Evolutionary conservation across 2,797 vertebrate genomes (phyloP).

Genomic region (Pitangus sulphuratus): DNA sequence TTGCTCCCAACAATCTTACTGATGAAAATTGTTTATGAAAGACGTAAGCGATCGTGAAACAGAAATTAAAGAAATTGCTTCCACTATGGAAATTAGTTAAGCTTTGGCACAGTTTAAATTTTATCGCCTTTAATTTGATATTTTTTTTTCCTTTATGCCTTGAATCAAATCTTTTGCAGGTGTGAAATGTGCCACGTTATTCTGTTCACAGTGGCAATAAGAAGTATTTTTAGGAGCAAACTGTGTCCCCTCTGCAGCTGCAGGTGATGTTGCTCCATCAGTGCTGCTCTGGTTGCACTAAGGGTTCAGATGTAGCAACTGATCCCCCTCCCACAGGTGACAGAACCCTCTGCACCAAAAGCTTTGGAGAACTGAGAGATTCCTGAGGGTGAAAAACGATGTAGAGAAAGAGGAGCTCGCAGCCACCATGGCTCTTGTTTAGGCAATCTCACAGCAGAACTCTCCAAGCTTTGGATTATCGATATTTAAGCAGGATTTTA

Average conservation of each 20-base stretch:
- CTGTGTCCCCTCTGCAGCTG: background rate
- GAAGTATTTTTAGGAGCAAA: background rate
- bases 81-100: background rate
- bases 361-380: background rate
- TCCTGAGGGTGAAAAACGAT: background rate
- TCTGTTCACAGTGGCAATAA: background rate
- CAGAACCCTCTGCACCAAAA: background rate
- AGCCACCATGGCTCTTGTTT: fast-evolving
- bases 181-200: background rate
- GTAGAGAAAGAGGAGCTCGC: background rate
- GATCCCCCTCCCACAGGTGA: background rate
- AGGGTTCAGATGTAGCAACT: background rate
- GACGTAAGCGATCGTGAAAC: background rate
- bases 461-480: background rate
- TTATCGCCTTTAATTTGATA: background rate
- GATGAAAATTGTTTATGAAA: slow-evolving; percentile 16
- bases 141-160: background rate
- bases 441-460: background rate
- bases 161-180: background rate
- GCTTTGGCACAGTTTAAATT: background rate
- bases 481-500: slow-evolving; percentile 1
- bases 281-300: background rate
- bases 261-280: background rate
- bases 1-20: background rate
- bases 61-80: slow-evolving; percentile 28